Conservation (phyloP, 2,797 vertebrate species). For the Sebastes miniatus region DNA sequence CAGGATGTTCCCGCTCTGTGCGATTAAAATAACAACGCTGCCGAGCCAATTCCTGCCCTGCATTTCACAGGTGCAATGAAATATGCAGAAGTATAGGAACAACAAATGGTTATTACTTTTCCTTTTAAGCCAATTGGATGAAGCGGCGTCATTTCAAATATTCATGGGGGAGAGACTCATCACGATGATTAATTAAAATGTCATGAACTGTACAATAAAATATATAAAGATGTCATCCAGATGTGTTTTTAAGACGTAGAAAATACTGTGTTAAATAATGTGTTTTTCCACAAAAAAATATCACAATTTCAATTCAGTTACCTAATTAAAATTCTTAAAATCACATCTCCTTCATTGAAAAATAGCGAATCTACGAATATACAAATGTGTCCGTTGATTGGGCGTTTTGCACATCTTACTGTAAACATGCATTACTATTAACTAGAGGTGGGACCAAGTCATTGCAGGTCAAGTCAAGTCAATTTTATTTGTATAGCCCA, state of each 20-base stretch:
- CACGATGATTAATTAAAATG: not conserved
- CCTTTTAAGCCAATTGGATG: not conserved
- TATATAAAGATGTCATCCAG: not conserved
- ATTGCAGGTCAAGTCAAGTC: not conserved
- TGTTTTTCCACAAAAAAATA: not conserved
- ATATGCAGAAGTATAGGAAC: not conserved
- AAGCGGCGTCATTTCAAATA: not conserved
- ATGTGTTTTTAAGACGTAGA: not conserved
- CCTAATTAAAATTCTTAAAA: not conserved
- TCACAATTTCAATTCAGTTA: not conserved
- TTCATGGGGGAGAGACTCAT: not conserved
- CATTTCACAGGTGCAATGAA: constrained; percentile 2
- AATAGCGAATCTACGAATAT: not conserved
- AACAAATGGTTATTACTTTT: not conserved
- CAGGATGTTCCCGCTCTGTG: constrained; percentile 32
- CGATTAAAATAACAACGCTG: constrained; percentile 30
- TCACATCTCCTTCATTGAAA: not conserved
- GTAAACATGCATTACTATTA: not conserved
- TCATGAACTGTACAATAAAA: not conserved
- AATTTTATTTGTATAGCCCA: no score
- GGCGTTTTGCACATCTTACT: not conserved
- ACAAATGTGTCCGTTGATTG: not conserved
- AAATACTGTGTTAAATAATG: not conserved
- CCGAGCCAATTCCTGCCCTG: constrained; percentile 18
- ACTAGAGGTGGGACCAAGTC: not conserved